These are phyloP conservation scores for Tinamus major DNA, from an alignment of 2,797 vertebrate species.

Conservation along the genomic window DNA sequence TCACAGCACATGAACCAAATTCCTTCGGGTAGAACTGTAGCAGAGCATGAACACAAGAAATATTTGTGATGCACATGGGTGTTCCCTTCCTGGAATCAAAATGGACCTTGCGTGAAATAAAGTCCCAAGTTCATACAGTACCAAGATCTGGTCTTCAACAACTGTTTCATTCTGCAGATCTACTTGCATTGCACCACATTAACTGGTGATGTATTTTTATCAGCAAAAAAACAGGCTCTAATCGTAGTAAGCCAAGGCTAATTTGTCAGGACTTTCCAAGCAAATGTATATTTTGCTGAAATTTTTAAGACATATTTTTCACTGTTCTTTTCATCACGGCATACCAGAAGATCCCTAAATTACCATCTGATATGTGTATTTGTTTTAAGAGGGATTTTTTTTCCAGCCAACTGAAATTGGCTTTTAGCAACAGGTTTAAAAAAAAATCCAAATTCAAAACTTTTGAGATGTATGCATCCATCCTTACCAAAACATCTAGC, in stretches of 20 bases:
- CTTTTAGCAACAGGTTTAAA: neutral
- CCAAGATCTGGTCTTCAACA: accelerated
- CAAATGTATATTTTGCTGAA: neutral
- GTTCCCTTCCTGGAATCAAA: neutral
- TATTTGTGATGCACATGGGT: neutral
- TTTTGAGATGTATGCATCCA: neutral
- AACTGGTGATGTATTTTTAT: neutral
- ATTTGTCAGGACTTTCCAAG: neutral
- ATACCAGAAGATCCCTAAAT: neutral
- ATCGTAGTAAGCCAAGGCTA: neutral
- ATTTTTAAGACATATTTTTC: neutral
- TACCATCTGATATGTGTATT: neutral
- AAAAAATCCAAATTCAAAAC: neutral
- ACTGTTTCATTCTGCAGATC: neutral
- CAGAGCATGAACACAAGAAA: neutral
- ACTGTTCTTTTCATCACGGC: neutral
- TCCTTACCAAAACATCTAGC: neutral
- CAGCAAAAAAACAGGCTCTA: neutral
- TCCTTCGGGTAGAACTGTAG: neutral
- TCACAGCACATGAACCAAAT: neutral
- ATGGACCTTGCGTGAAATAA: neutral
- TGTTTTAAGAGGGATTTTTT: neutral
- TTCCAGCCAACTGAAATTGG: neutral
- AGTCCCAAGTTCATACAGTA: neutral
- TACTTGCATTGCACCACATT: neutral